Base-by-base conservation (phyloP, 2,888 invertebrate genomes). In the Ormyrus rosae region DNA sequence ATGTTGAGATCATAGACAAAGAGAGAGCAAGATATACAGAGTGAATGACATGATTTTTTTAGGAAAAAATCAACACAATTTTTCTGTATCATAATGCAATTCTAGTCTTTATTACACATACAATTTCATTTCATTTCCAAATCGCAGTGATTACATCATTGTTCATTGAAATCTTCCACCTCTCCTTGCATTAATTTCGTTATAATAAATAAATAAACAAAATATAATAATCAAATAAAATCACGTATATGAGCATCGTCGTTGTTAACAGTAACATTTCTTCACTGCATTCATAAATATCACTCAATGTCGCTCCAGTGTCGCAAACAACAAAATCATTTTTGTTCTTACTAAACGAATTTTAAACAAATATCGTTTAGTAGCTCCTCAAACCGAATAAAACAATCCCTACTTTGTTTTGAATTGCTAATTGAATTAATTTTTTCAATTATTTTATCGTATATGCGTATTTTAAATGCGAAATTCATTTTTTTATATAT, bases 81-180 rank as follows among this genome's bases (percentile, higher is more conserved):
- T 34, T 64, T 11, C 19, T 53, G 48, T 76, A 75, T 78, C 60
- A 7, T 76, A 81, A 72, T 78, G 79, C 78, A 81, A 81, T 72
- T 75, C 71, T 78, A 81, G 76, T 76, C 75, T 78, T 81, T 81
- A 78, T 81, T 81, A 78, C 72, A 76, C 81, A 50, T 81, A 76
- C 67, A 78, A 81, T 81, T 81, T 78, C 75, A 73, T 45, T 73
- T 69, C 48, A 78, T 69, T 64, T 73, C 60, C 74, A 67, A 79
- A 80, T 76, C 68, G 72, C 64, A 75, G 63, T 77, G 76, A 79
- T 78, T 74, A 61, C 78, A 76, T 77, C 53, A 81, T 80, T 64
- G 75, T 75, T 72, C 67, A 72, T 77, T 74, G 46, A 78, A 77
- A 75, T 81, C 70, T 71, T 70, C 65, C 77, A 82, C 77, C 69